Evolutionary conservation across 2,888 invertebrate genomes (phyloP).

Genomic region (Drosophila cognata): DNA sequence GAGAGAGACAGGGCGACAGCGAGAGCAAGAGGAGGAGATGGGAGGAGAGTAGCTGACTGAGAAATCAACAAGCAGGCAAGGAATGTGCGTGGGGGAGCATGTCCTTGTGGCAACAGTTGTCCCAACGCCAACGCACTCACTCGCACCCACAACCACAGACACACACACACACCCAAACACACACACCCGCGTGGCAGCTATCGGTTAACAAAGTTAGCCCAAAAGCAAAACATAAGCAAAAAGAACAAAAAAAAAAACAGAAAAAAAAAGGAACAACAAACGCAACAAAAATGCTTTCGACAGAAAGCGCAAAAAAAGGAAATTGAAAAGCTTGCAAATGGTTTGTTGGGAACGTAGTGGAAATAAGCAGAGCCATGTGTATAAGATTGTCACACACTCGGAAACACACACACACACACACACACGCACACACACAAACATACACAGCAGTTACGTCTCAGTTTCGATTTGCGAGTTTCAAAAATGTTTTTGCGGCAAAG

Average conservation of each 20-base stretch:
- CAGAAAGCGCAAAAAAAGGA: slow-evolving; percentile 57
- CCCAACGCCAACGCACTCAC: slow-evolving; percentile 43
- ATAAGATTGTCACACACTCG: slow-evolving; percentile 29
- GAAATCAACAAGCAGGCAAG: slow-evolving; percentile 40
- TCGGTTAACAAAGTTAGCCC: slow-evolving; percentile 37
- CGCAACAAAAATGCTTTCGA: slow-evolving; percentile 35
- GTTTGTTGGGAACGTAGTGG: slow-evolving; percentile 1
- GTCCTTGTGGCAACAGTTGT: slow-evolving; percentile 73
- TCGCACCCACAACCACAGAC: not conserved
- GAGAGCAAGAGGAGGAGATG: not conserved
- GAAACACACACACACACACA: slow-evolving; percentile 5
- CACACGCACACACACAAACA: slow-evolving; percentile 1
- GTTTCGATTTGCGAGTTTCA: slow-evolving; percentile 51
- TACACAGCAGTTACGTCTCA: slow-evolving; percentile 32
- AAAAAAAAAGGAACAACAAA: slow-evolving; percentile 10
- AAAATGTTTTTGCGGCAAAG: slow-evolving; percentile 37
- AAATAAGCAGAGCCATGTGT: slow-evolving; percentile 15
- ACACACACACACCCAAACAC: slow-evolving; percentile 1
- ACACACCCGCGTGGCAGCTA: not conserved
- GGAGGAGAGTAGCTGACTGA: slow-evolving; percentile 10
- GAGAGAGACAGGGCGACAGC: not conserved
- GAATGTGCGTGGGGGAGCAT: slow-evolving; percentile 48
- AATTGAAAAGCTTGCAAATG: slow-evolving; percentile 67
- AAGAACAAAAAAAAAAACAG: slow-evolving; percentile 20
- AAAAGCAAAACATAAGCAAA: slow-evolving; percentile 47